Base-by-base conservation (phyloP, 2,113 vertebrate species). In the Nematolebias whitei region DNA sequence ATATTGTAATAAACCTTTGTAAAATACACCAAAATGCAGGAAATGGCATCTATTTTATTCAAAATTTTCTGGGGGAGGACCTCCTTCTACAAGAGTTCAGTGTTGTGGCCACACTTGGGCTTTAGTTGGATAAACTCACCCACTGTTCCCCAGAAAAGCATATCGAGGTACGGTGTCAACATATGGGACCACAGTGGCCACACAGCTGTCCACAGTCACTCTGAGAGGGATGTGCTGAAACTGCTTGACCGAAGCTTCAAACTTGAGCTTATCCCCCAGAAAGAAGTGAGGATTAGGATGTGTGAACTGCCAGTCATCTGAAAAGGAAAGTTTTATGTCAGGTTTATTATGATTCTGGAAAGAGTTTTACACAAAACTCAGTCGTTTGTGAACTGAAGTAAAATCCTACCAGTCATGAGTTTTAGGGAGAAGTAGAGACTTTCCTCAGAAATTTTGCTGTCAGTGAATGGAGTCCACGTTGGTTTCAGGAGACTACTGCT, bases 391-490 rank as follows among this genome's bases (percentile, higher is more conserved):
- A 23, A 53, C n/a, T 24, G 1, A 13, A 45, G 20, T 2, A 35
- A 45, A 16, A 11, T 65, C 89, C 16, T 39, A 92, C 90, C 86
- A 1, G 77, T 79, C 87, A 91, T 85, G 29, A 91, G 69, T 29
- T 18, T 78, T 41, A 92, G 13, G 43, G 82, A 71, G 71, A 91
- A 88, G 49, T 69, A 2, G 2, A 91, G 63, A 41, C 13, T 68
- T 15, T 88, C 84, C 20, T 84, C 71, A 5, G 83, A 62, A 16
- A 8, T 38, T 40, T 71, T 58, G 0, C 22, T 29, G 11, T 12
- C 29, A 3, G 16, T 55, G 26, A 75, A 83, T 1, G 89, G 85
- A 12, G 23, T 51, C 88, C 79, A 90, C 19, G 64, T 76, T 0
- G 87, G 91, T 12, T 8, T 72, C 74, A 91, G 1, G 5, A n/a